Conservation (phyloP, 1,140 invertebrate genomes). For the Eupeodes corollae region DNA sequence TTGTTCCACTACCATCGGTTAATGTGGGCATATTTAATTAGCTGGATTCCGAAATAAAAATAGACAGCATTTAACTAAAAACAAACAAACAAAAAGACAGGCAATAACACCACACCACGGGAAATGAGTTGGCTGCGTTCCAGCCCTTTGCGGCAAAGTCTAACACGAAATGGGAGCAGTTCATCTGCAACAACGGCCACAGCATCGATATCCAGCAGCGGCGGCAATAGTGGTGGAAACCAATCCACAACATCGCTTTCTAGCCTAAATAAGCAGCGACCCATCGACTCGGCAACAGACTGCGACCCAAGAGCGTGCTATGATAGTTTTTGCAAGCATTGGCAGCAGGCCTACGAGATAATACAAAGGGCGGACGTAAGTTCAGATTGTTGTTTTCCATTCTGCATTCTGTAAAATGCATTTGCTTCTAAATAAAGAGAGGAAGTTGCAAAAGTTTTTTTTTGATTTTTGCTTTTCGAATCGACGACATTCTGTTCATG, state of each 20-base stretch:
- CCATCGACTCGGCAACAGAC: slow-evolving; percentile 38
- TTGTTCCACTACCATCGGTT: too few species aligned
- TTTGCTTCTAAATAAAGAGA: not conserved
- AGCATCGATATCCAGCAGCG: slow-evolving; percentile 16
- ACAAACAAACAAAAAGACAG: too few species aligned
- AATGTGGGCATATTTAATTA: too few species aligned
- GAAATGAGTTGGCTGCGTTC: slow-evolving; percentile 55
- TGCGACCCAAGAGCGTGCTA: slow-evolving; percentile 72
- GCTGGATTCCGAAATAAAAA: too few species aligned
- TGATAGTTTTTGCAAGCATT: slow-evolving; percentile 88
- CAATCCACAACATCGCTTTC: not conserved
- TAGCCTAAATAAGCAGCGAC: slow-evolving; percentile 20
- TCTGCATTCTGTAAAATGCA: not conserved
- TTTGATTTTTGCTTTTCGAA: not conserved
- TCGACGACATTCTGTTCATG: not conserved
- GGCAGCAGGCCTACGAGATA: slow-evolving; percentile 81
- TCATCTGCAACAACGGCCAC: too few species aligned
- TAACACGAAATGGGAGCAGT: slow-evolving; percentile 37
- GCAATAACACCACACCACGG: not conserved
- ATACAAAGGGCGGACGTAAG: slow-evolving; percentile 56
- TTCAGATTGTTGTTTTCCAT: too few species aligned
- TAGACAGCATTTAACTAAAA: too few species aligned
- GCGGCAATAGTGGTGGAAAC: not conserved
- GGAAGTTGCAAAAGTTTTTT: not conserved
- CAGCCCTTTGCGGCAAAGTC: slow-evolving; percentile 46